Conservation (phyloP, 1,140 invertebrate species). For the Psix sp. region DNA sequence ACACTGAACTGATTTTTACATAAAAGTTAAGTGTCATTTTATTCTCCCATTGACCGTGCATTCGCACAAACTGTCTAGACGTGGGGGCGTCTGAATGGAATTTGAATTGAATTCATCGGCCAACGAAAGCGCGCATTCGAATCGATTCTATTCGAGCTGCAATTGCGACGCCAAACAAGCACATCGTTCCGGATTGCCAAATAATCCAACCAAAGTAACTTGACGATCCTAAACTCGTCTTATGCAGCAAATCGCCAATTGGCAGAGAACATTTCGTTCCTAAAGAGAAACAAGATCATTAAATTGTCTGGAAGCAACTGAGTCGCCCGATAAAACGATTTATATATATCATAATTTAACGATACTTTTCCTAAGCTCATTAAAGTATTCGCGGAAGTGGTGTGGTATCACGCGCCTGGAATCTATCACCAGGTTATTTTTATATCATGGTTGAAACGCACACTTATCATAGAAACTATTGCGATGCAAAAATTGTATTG, state of each 20-base stretch:
- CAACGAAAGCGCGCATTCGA: conserved; percentile 48
- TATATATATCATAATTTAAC: too few species aligned
- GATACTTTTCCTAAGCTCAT: too few species aligned
- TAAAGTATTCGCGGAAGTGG: too few species aligned
- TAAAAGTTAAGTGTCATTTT: conserved; percentile 25
- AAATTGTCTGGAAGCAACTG: too few species aligned
- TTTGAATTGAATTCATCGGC: conserved; percentile 62
- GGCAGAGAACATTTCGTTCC: too few species aligned
- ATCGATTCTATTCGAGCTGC: conserved; percentile 49
- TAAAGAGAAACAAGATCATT: too few species aligned
- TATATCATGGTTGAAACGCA: conserved; percentile 17
- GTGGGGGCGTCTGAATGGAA: conserved; percentile 61
- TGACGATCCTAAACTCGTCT: too few species aligned
- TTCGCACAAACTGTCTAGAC: conserved; percentile 59
- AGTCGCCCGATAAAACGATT: too few species aligned
- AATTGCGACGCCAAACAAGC: conserved; percentile 27
- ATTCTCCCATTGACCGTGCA: conserved; percentile 27
- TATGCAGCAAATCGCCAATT: too few species aligned
- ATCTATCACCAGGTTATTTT: background rate
- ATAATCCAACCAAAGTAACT: conserved; percentile 8
- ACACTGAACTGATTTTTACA: conserved; percentile 15
- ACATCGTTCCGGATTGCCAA: conserved; percentile 40
- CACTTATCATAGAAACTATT: too few species aligned
- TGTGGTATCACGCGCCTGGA: too few species aligned
- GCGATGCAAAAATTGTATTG: conserved; percentile 20